Evolutionary conservation across 2,113 vertebrate species (phyloP).

Genomic region (Rousettus leschenaultii): DNA sequence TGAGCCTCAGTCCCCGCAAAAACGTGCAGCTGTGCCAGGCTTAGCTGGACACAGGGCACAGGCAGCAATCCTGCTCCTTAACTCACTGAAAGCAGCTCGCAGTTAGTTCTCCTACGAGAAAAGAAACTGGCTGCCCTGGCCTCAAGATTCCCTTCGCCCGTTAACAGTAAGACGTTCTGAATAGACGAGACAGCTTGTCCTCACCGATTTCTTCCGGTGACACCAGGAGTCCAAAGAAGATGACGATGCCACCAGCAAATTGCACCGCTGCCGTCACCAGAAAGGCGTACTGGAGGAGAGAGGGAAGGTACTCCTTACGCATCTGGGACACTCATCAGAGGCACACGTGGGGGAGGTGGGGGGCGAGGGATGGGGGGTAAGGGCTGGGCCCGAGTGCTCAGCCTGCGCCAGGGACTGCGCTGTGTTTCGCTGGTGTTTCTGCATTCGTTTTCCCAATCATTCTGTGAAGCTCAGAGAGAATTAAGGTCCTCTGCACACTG

Average conservation of each 20-base stretch:
- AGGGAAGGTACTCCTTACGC: not conserved
- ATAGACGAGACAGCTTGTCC: constrained; percentile 59
- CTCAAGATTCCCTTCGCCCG: not conserved
- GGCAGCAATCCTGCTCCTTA: not conserved
- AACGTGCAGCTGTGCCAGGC: not conserved
- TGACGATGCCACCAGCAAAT: constrained; percentile 94
- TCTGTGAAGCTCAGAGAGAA: not conserved
- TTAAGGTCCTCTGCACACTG: not conserved
- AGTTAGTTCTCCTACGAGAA: not conserved
- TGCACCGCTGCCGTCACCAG: constrained; percentile 95
- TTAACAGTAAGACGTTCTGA: not conserved
- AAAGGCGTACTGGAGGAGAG: constrained; percentile 91
- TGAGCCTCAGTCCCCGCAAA: not conserved
- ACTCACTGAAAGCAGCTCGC: not conserved
- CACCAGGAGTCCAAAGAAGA: constrained; percentile 95
- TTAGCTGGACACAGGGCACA: not conserved
- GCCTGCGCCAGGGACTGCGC: not conserved
- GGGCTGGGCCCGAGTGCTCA: accelerated
- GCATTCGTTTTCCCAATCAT: not conserved
- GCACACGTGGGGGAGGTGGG: accelerated
- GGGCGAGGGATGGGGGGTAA: not conserved
- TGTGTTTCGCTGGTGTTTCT: not conserved
- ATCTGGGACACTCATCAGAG: not conserved
- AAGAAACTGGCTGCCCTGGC: not conserved
- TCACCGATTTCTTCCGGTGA: constrained; percentile 97